phyloP scores from a whole-genome alignment of 2,888 invertebrate genomes.

The Nasonovia ribisnigri region DNA sequence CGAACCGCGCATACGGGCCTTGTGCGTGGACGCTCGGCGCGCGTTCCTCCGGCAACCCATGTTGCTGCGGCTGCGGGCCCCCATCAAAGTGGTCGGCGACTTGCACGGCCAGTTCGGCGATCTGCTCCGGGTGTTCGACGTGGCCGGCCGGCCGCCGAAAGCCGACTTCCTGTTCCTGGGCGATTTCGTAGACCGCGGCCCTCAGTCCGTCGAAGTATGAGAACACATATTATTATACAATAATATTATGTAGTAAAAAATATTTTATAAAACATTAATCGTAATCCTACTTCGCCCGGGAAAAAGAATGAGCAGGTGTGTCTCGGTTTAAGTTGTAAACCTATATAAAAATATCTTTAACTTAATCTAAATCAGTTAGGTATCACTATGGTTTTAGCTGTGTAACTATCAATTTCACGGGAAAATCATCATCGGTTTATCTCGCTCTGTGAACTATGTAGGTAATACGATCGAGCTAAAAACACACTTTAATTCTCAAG shows the following conservation, averaged over 20 bases:
- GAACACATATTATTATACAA: background rate
- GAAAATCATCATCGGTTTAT: too few species aligned
- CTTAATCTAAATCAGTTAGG: too few species aligned
- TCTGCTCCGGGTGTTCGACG: slow-evolving; percentile 72
- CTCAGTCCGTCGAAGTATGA: slow-evolving; percentile 65
- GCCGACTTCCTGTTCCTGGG: slow-evolving; percentile 74
- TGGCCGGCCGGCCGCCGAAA: slow-evolving; percentile 73
- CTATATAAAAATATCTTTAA: too few species aligned
- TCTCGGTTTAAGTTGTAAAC: too few species aligned
- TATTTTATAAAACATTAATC: too few species aligned
- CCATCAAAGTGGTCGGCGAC: slow-evolving; percentile 73
- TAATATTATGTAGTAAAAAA: background rate
- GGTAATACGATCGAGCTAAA: too few species aligned
- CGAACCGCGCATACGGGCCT: slow-evolving; percentile 70
- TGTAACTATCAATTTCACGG: too few species aligned
- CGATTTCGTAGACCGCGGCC: slow-evolving; percentile 73
- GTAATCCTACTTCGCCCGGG: too few species aligned
- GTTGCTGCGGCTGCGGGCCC: slow-evolving; percentile 72
- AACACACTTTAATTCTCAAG: too few species aligned
- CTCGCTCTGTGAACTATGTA: too few species aligned
- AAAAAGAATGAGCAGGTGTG: too few species aligned
- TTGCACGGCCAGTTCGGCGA: slow-evolving; percentile 74
- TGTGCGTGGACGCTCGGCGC: slow-evolving; percentile 70
- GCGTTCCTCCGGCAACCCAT: slow-evolving; percentile 72
- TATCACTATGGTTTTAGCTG: too few species aligned